Percentiles rank a stretch among this genome's conserved stretches.
phyloP scores from a whole-genome alignment of 2,888 invertebrate genomes.

The Spisula solida region DNA sequence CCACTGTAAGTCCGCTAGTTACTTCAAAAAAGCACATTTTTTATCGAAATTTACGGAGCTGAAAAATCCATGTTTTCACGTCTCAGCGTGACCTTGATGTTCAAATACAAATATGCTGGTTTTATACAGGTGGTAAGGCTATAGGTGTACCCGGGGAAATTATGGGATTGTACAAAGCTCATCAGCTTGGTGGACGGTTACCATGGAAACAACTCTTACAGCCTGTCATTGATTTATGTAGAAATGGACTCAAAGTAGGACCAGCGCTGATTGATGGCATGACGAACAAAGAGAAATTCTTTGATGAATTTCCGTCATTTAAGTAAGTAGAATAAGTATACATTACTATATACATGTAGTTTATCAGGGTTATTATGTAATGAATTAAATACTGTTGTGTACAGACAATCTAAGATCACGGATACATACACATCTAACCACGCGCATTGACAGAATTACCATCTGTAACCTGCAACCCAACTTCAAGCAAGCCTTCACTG shows the following conservation, averaged over 20 bases:
- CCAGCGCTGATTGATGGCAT: slow-evolving; percentile 57
- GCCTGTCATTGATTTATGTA: slow-evolving; percentile 93
- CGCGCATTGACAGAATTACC: too few species aligned
- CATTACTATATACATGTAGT: too few species aligned
- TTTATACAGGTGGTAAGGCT: slow-evolving; percentile 88
- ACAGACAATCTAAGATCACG: too few species aligned
- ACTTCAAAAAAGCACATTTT: too few species aligned
- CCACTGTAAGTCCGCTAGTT: too few species aligned
- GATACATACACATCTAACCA: too few species aligned
- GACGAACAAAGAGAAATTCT: slow-evolving; percentile 38
- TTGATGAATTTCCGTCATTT: slow-evolving; percentile 55
- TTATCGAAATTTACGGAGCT: too few species aligned
- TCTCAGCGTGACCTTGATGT: too few species aligned
- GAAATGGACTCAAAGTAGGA: slow-evolving; percentile 90
- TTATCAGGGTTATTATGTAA: too few species aligned
- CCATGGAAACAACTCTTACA: slow-evolving; percentile 93
- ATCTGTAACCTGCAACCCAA: neutral
- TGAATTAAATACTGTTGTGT: too few species aligned
- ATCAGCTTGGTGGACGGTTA: slow-evolving; percentile 92
- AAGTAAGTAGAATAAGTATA: slow-evolving; percentile 33
- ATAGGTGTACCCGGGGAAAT: slow-evolving; percentile 96
- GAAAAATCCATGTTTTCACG: too few species aligned
- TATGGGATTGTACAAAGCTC: slow-evolving; percentile 94
- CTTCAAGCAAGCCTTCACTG: neutral
- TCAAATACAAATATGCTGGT: too few species aligned